Conservation (phyloP, 2,888 invertebrate species). For the Synanthedon myopaeformis region DNA sequence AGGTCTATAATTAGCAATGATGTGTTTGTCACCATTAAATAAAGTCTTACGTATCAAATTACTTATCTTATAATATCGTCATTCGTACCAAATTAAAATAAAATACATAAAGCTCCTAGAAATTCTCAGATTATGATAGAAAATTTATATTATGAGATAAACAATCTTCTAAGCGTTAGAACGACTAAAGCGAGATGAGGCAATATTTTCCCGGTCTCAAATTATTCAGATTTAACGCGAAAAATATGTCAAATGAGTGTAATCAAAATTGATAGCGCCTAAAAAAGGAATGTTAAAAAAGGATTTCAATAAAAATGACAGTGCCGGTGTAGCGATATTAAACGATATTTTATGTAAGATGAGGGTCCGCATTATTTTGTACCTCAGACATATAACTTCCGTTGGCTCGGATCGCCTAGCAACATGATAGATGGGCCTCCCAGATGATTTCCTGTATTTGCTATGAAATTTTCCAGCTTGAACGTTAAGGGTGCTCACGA, state of each 20-base stretch:
- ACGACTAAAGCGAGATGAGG: not conserved
- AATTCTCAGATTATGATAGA: too few species aligned
- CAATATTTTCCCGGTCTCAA: too few species aligned
- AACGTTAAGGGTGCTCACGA: constrained; percentile 45
- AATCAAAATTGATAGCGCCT: not conserved
- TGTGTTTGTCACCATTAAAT: too few species aligned
- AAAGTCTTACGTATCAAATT: too few species aligned
- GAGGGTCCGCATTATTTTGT: constrained; percentile 39
- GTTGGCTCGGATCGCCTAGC: constrained; percentile 31
- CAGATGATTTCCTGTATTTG: constrained; percentile 45
- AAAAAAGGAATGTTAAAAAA: not conserved
- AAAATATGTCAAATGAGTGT: not conserved
- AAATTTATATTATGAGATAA: too few species aligned
- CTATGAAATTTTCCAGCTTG: constrained; percentile 55
- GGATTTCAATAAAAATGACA: constrained; percentile 15
- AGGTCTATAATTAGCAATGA: too few species aligned
- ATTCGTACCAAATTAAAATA: too few species aligned
- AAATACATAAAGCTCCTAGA: too few species aligned
- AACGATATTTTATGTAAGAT: constrained; percentile 29
- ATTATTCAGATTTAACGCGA: too few species aligned
- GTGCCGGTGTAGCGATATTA: constrained; percentile 8
- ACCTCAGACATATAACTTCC: constrained; percentile 43
- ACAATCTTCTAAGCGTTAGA: too few species aligned
- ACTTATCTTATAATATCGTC: too few species aligned
- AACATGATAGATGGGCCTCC: constrained; percentile 47